These are phyloP conservation scores for Pluvialis apricaria DNA, from an alignment of 2,113 vertebrate species.

Conservation along the genomic window DNA sequence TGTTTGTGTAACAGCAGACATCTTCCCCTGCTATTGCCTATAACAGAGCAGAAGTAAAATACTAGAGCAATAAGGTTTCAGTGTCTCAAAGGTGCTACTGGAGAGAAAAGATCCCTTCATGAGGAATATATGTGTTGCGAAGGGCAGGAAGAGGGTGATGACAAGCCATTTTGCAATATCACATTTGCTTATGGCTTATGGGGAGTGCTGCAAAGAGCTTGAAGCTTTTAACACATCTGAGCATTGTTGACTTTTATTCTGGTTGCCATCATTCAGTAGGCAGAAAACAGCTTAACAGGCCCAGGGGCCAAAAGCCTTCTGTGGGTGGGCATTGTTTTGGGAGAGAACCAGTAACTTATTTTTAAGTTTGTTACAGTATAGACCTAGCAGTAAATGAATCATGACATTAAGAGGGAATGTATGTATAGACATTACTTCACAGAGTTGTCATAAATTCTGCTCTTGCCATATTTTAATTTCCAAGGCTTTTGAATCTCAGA, in stretches of 20 bases:
- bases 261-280: neutral
- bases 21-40: neutral
- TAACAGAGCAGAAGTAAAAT: neutral
- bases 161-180: conserved; percentile 33
- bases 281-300: neutral
- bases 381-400: conserved; percentile 76
- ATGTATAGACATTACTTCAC: conserved; percentile 73
- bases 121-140: conserved; percentile 12
- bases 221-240: conserved; percentile 38
- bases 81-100: neutral
- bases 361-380: conserved; percentile 63
- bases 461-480: conserved; percentile 70
- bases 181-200: conserved; percentile 9
- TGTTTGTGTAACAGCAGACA: neutral
- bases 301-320: neutral
- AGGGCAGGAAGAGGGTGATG: conserved; percentile 50
- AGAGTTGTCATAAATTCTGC: conserved; percentile 58
- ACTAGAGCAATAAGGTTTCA: neutral
- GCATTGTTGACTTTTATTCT: conserved; percentile 12
- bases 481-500: conserved; percentile 66
- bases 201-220: neutral
- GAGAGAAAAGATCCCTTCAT: conserved; percentile 37
- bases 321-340: conserved; percentile 45
- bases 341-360: conserved; percentile 6
- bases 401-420: conserved; percentile 61